phyloP scores from a whole-genome alignment of 2,888 invertebrate species.

The Troglohyphantes excavatus region DNA sequence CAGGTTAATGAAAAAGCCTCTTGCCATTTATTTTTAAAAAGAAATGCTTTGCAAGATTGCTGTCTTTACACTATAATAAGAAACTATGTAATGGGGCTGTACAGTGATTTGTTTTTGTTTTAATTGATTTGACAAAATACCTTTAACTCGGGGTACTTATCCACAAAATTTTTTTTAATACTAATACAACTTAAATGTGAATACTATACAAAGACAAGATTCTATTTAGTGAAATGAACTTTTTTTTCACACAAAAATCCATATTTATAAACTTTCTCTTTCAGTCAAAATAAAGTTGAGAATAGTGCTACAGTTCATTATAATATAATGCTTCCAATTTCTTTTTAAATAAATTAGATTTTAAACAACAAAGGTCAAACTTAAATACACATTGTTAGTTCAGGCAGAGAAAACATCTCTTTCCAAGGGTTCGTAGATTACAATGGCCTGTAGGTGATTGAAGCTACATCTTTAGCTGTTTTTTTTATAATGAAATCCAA shows the following conservation, averaged over 20 bases:
- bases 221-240: slow-evolving; percentile 75
- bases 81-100: no score
- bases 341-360: slow-evolving; percentile 75
- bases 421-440: slow-evolving; percentile 18
- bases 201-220: slow-evolving; percentile 2
- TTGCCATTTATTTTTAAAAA: no score
- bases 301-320: slow-evolving; percentile 69
- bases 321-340: slow-evolving; percentile 50
- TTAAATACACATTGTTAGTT: slow-evolving; percentile 72
- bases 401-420: slow-evolving; percentile 43
- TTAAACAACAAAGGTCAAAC: slow-evolving; percentile 71
- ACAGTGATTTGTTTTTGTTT: no score
- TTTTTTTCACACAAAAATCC: slow-evolving; percentile 75
- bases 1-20: no score
- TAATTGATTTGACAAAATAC: no score
- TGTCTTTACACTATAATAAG: no score
- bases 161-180: no score
- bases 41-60: no score
- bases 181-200: no score
- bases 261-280: slow-evolving; percentile 77
- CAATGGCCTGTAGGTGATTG: slow-evolving; percentile 55
- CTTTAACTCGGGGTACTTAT: no score
- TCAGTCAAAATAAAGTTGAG: slow-evolving; percentile 76
- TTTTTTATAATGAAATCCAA: slow-evolving; percentile 66
- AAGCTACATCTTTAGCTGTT: slow-evolving; percentile 70